Evolutionary conservation across 2,113 vertebrate species (phyloP).

Genomic region (Alexandromys fortis): DNA sequence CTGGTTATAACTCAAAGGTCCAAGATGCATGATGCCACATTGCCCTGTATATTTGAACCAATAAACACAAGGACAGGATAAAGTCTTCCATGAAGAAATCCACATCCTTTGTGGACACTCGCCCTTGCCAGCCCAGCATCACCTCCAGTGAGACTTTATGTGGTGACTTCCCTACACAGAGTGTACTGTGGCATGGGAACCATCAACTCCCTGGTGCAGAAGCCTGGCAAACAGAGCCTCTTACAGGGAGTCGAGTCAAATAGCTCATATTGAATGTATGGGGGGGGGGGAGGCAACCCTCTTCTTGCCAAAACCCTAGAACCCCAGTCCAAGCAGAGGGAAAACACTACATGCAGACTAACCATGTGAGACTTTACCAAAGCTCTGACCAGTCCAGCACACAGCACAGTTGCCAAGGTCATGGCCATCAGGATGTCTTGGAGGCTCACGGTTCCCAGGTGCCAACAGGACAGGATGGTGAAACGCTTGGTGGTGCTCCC

Average conservation of each 20-base stretch:
- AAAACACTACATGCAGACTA: background rate
- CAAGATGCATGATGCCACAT: fast-evolving
- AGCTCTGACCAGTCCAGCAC: fast-evolving
- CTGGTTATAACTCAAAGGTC: background rate
- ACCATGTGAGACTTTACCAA: fast-evolving
- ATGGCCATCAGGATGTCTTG: fast-evolving
- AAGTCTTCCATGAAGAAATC: background rate
- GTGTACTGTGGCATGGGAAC: fast-evolving
- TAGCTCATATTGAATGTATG: fast-evolving
- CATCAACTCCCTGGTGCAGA: fast-evolving
- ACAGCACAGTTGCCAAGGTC: too few species aligned
- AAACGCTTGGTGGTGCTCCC: fast-evolving
- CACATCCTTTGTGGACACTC: background rate
- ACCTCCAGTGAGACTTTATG: fast-evolving
- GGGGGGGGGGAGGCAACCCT: fast-evolving
- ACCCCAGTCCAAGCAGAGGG: fast-evolving
- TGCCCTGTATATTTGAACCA: fast-evolving
- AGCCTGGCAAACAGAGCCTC: fast-evolving
- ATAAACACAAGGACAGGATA: too few species aligned
- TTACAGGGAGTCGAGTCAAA: fast-evolving
- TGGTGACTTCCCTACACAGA: fast-evolving
- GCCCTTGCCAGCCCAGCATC: background rate
- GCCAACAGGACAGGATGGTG: fast-evolving
- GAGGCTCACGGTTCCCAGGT: background rate
- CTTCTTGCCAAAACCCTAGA: fast-evolving